Evolutionary conservation across 2,113 vertebrate genomes (phyloP).

Genomic region (Megaceryle maxima): DNA sequence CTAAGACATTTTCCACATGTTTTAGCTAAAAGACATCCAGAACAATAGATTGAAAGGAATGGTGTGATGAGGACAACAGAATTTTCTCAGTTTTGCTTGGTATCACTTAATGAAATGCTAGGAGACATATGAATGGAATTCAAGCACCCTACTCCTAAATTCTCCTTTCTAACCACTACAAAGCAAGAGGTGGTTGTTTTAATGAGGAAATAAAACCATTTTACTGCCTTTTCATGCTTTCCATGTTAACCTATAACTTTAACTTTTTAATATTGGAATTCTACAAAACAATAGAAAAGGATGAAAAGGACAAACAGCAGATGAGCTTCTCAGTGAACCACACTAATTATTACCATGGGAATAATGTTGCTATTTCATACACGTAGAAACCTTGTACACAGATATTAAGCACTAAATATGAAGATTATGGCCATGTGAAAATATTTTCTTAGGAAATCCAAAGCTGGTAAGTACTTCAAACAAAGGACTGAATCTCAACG

Average conservation of each 20-base stretch:
- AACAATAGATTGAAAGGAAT: not conserved
- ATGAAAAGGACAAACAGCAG: not conserved
- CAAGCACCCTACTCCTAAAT: not conserved
- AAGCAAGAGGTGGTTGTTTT: not conserved
- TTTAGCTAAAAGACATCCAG: not conserved
- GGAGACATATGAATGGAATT: not conserved
- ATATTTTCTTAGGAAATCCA: not conserved
- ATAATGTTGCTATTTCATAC: not conserved
- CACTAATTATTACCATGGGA: not conserved
- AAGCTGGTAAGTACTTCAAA: not conserved
- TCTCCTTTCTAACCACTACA: not conserved
- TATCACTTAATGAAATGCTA: not conserved
- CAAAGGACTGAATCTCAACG: not conserved
- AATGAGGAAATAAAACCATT: not conserved
- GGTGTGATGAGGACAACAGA: not conserved
- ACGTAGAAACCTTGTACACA: not conserved
- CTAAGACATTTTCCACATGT: not conserved
- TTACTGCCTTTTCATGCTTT: not conserved
- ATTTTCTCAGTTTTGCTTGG: not conserved
- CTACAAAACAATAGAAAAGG: not conserved
- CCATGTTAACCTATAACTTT: not conserved
- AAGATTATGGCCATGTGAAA: not conserved
- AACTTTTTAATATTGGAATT: not conserved
- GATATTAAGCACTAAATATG: not conserved
- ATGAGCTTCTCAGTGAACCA: not conserved